A percentile compares a stretch with the other conserved stretches of the same genome.
phyloP scores from a whole-genome alignment of 2,113 vertebrate species.

The Mesoclemmys tuberculata region DNA sequence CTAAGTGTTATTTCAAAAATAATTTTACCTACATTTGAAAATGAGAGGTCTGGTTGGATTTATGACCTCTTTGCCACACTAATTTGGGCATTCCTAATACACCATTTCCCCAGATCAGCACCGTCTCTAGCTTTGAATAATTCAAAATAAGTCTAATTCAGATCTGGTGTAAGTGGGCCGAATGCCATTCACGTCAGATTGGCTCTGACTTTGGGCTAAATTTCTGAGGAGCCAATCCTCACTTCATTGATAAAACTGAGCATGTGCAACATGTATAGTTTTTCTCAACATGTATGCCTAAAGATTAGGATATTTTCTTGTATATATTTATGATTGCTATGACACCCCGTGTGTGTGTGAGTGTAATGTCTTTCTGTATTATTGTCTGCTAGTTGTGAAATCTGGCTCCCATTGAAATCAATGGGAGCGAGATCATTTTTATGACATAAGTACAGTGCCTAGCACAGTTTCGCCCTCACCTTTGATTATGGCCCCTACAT shows the following conservation, averaged over 20 bases:
- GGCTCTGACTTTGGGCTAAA: constrained; percentile 19
- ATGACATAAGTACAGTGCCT: not conserved
- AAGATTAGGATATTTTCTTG: not conserved
- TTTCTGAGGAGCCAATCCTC: not conserved
- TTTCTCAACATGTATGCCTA: not conserved
- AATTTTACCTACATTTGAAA: constrained; percentile 40
- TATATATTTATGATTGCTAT: not conserved
- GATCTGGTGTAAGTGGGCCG: not conserved
- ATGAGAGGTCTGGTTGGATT: constrained; percentile 34
- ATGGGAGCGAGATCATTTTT: not conserved
- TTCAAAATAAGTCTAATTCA: constrained; percentile 7
- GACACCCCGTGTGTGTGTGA: not conserved
- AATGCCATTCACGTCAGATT: not conserved
- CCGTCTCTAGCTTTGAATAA: constrained; percentile 38
- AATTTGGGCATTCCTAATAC: constrained; percentile 28
- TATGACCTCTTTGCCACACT: constrained; percentile 1
- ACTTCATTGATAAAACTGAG: not conserved
- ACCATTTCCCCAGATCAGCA: constrained; percentile 13
- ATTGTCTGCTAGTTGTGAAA: not conserved
- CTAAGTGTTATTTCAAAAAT: constrained; percentile 18
- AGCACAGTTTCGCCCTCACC: not conserved
- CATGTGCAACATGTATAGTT: not conserved
- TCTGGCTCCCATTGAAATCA: not conserved
- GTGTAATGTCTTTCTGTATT: not conserved
- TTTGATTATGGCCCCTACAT: not conserved